Conservation (phyloP, 2,113 vertebrate species). For the Tachycineta bicolor region DNA sequence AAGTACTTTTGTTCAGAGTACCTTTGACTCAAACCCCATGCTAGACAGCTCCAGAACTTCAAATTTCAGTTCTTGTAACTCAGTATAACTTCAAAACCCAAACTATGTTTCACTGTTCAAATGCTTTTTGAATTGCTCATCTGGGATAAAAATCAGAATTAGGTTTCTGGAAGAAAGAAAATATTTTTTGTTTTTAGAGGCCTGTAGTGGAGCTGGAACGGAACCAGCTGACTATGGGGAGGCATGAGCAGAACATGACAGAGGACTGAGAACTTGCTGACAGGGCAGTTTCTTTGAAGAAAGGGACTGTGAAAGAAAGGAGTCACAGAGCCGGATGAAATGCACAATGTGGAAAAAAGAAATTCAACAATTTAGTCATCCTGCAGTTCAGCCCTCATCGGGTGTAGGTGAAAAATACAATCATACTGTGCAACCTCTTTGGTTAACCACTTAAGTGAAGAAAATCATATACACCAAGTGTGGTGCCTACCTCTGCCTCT, state of each 20-base stretch:
- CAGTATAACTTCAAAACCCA: not conserved
- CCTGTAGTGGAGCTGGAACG: constrained; percentile 33
- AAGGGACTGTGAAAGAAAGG: not conserved
- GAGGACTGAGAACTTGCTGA: constrained; percentile 8
- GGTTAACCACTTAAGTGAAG: not conserved
- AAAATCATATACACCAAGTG: not conserved
- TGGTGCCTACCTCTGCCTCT: not conserved
- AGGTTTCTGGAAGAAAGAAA: constrained; percentile 35
- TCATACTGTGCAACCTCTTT: not conserved
- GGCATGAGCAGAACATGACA: constrained; percentile 3
- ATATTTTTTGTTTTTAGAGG: constrained; percentile 44
- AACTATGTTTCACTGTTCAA: not conserved
- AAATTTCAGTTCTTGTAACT: not conserved
- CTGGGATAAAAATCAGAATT: constrained; percentile 32
- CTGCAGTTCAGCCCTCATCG: not conserved
- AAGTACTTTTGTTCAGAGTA: not conserved
- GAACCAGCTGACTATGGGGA: constrained; percentile 14
- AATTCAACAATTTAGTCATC: not conserved
- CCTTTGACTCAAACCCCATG: not conserved
- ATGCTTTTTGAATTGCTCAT: not conserved
- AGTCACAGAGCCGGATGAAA: not conserved
- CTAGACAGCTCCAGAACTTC: not conserved
- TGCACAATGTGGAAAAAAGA: not conserved
- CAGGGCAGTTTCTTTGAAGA: constrained; percentile 25
- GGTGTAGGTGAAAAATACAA: not conserved